These are phyloP conservation scores for Scopus umbretta DNA, from an alignment of 2,113 vertebrate species.

Conservation along the genomic window DNA sequence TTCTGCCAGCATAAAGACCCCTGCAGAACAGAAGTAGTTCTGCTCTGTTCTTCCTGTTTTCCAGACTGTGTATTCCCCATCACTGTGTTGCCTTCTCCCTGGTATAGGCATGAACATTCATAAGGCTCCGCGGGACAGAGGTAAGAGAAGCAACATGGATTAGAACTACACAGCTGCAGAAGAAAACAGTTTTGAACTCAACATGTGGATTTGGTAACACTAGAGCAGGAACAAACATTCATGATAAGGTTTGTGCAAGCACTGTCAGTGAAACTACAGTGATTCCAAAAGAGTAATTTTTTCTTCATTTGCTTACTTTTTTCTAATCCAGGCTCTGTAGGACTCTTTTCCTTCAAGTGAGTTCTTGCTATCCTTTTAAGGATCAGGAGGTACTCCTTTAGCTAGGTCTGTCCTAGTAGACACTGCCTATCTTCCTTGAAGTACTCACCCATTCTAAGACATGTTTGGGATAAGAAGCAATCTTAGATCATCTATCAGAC, in stretches of 20 bases:
- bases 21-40: neutral
- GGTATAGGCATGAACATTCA: neutral
- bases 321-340: neutral
- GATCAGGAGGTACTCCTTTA: neutral
- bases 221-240: neutral
- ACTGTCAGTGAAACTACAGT: neutral
- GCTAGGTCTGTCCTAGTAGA: neutral
- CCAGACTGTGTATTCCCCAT: neutral
- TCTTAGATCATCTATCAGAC: neutral
- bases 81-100: neutral
- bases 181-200: neutral
- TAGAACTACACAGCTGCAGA: neutral
- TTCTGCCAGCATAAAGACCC: neutral
- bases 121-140: neutral
- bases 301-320: neutral
- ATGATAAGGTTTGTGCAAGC: neutral
- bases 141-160: neutral
- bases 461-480: neutral
- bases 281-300: neutral
- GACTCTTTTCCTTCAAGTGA: neutral
- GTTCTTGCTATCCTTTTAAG: neutral
- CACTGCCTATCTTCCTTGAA: neutral
- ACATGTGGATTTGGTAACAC: neutral
- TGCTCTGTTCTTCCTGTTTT: neutral
- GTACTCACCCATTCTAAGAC: neutral